A percentile compares a stretch with the other conserved stretches of the same genome.
Conservation (phyloP, 2,888 invertebrate genomes). For the Suillia variegata region DNA sequence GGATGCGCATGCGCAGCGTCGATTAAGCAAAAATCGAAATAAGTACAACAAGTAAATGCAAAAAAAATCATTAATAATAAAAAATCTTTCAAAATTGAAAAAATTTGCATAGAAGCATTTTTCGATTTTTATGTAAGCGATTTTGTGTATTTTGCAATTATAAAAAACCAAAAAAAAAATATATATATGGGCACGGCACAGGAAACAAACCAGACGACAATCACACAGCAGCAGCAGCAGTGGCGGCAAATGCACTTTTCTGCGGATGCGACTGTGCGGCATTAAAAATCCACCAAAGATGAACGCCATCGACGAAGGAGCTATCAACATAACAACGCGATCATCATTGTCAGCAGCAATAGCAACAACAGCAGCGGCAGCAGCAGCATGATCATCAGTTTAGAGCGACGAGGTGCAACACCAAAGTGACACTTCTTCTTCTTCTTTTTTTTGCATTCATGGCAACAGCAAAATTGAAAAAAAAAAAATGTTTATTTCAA, state of each 20-base stretch:
- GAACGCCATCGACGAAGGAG: background rate
- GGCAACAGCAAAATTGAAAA: background rate
- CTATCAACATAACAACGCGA: background rate
- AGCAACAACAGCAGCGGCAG: background rate
- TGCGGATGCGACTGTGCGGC: conserved; percentile 12
- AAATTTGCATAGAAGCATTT: conserved; percentile 1
- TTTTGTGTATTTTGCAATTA: no score
- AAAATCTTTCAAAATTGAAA: background rate
- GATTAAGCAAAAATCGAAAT: background rate
- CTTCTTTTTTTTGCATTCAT: conserved; percentile 11
- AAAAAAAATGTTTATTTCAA: background rate
- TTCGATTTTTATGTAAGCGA: no score
- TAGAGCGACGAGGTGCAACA: background rate
- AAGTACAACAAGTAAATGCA: no score
- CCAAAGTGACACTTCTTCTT: background rate
- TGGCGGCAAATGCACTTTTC: conserved; percentile 27
- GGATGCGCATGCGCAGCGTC: conserved; percentile 8
- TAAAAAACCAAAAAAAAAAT: conserved; percentile 12
- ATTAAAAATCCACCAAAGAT: background rate
- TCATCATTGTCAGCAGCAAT: background rate
- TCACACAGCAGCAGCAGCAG: conserved; percentile 27
- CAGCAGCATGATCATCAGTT: background rate
- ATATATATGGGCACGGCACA: conserved; percentile 45
- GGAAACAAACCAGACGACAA: conserved; percentile 53
- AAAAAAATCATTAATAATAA: conserved; percentile 5